Percentiles rank a stretch among this genome's conserved stretches.
Evolutionary conservation across 2,888 invertebrate genomes (phyloP).

Genomic region (Ariolimax columbianus): DNA sequence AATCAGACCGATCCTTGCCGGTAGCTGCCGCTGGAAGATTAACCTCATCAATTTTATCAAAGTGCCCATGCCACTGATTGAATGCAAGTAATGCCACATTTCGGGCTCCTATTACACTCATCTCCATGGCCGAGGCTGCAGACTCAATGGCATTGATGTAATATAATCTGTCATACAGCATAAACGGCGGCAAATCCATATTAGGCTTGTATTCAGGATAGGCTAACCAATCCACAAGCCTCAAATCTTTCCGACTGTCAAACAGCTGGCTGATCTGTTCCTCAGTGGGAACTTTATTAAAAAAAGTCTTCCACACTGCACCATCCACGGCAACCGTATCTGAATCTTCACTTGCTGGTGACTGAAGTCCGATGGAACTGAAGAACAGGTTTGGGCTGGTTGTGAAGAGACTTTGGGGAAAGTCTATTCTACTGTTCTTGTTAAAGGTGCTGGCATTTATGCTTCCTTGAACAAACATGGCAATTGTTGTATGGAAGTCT

Average conservation of each 20-base stretch:
- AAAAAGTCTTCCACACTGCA: conserved; percentile 83
- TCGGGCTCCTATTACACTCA: conserved; percentile 83
- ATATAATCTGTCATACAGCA: conserved; percentile 81
- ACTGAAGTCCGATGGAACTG: conserved; percentile 80
- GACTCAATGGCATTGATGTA: conserved; percentile 84
- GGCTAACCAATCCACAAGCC: conserved; percentile 71
- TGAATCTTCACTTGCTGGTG: conserved; percentile 58
- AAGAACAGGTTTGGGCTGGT: conserved; percentile 80
- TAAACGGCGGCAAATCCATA: conserved; percentile 79
- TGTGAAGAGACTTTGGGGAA: conserved; percentile 79
- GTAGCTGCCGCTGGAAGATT: neutral
- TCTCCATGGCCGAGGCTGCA: conserved; percentile 85
- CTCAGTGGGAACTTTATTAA: conserved; percentile 79
- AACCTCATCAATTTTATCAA: conserved; percentile 72
- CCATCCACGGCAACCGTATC: conserved; percentile 62
- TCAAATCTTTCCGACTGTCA: conserved; percentile 62
- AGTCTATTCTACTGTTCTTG: conserved; percentile 69
- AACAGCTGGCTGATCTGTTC: conserved; percentile 79
- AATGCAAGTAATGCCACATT: conserved; percentile 83
- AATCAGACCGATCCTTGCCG: neutral
- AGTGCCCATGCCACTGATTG: conserved; percentile 75
- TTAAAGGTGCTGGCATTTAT: conserved; percentile 80
- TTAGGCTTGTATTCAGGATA: conserved; percentile 74
- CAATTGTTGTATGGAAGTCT: conserved; percentile 81
- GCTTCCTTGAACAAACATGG: conserved; percentile 82